Evolutionary conservation across 2,888 invertebrate species (phyloP), one percentile per base, ranked within the genome.

Genomic region (Volucella inflata): DNA sequence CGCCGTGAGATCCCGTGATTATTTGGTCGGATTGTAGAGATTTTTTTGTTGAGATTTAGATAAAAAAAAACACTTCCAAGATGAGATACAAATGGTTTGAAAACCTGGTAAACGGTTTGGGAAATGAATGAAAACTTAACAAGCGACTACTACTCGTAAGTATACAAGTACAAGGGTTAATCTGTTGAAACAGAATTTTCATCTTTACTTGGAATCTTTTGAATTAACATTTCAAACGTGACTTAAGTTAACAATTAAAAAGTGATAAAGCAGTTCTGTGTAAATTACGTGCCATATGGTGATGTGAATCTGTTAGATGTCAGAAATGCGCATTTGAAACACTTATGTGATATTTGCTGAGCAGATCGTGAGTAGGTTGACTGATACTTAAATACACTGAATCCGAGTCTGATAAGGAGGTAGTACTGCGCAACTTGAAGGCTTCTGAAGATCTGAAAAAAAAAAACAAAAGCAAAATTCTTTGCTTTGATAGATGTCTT

Each of bases 1-100:
- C 70, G 70, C 48, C 59, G 17, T 9, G 60, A 12, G 21, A 60
- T 71, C 71, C 60, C 71, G 50, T 71, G 71, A 71, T 30, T 68
- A 14, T 62, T 11, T 44, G 40, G 4, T 40, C 17, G 14, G 36
- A 9, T 57, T 4, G 9, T 16, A 46, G 60, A 44, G 30, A 53
- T 38, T 57, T 67, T 48, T 38, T 40, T 16, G 21, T 8, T 4
- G 46, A 9, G 42, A 44, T 57, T 38, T 57, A 48, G 30, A 48
- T 16, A 17, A 38, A 36, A 44, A n/a, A 55, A 1, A 30, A 30
- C 4, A 30, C 30, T 30, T 30, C 30, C 6, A 42, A 36, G 17
- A 55, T 70, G 71, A 30, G 59, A 50, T 51, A 40, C 8, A 60
- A 71, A 60, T 51, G 51, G 50, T 60, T 71, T 71, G 21, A 46